Conservation (phyloP, 2,797 vertebrate genomes). For the Hypotaenidia okinawae region DNA sequence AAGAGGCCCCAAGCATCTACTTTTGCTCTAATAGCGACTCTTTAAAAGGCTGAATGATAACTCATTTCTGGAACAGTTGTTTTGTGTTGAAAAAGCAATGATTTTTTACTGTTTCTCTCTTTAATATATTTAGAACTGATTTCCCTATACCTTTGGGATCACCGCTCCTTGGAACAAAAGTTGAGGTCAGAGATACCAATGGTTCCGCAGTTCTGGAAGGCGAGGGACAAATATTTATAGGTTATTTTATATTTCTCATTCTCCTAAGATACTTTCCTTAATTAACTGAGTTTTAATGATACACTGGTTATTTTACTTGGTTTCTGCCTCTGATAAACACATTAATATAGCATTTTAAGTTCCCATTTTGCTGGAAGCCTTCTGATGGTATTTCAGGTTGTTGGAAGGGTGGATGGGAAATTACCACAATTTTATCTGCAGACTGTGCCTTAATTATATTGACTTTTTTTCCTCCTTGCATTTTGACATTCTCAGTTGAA, state of each 20-base stretch:
- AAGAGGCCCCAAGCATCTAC: background rate
- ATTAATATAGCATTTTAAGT: background rate
- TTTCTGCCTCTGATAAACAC: background rate
- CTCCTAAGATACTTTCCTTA: background rate
- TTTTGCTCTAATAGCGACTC: background rate
- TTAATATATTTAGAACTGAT: conserved; percentile 66
- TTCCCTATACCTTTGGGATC: conserved; percentile 84
- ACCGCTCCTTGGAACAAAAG: conserved; percentile 84
- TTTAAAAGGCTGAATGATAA: background rate
- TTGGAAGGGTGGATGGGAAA: background rate
- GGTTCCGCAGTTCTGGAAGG: conserved; percentile 84
- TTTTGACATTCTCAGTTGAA: background rate
- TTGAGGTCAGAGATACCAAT: conserved; percentile 87
- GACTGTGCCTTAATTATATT: background rate
- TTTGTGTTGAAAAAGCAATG: background rate
- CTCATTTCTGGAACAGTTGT: background rate
- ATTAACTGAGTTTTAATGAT: background rate
- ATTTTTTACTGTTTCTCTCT: background rate
- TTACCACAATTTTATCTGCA: background rate
- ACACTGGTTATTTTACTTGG: background rate
- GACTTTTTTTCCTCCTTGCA: background rate
- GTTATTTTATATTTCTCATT: conserved; percentile 75
- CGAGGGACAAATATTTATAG: conserved; percentile 92
- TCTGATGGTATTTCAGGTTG: background rate
- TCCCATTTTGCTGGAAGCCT: background rate